phyloP scores from a whole-genome alignment of 2,797 vertebrate genomes.

The Xenentodon cancila region DNA sequence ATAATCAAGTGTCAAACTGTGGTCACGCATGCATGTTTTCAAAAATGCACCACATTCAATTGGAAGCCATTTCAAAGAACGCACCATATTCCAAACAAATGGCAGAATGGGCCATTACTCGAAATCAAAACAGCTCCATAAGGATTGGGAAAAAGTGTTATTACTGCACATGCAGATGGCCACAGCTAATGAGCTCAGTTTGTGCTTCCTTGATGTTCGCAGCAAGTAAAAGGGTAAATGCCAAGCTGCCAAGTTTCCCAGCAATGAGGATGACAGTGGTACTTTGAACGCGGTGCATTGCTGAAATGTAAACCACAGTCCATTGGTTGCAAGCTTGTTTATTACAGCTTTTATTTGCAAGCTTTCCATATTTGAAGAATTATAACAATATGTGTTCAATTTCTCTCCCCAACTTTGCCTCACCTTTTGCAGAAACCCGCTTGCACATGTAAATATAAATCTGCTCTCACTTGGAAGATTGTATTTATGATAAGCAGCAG shows the following conservation, averaged over 20 bases:
- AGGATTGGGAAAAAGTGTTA: slow-evolving; percentile 73
- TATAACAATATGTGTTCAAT: slow-evolving; percentile 52
- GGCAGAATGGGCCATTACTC: slow-evolving; percentile 64
- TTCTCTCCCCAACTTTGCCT: slow-evolving; percentile 30
- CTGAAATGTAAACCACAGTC: slow-evolving; percentile 70
- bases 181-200: slow-evolving; percentile 82
- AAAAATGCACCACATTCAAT: slow-evolving; percentile 36
- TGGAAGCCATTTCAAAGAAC: slow-evolving; percentile 47
- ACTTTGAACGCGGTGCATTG: slow-evolving; percentile 55
- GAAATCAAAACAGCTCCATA: slow-evolving; percentile 73
- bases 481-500: slow-evolving; percentile 74
- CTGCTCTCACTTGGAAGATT: slow-evolving; percentile 64
- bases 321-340: slow-evolving; percentile 64
- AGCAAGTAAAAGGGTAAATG: slow-evolving; percentile 68
- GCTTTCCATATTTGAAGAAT: slow-evolving; percentile 52
- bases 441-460: slow-evolving; percentile 72
- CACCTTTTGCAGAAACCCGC: slow-evolving; percentile 36
- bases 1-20: slow-evolving; percentile 48
- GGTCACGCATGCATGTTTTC: slow-evolving; percentile 32
- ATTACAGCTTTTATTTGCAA: slow-evolving; percentile 54
- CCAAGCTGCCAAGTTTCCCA: slow-evolving; percentile 62
- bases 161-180: slow-evolving; percentile 79
- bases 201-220: slow-evolving; percentile 74
- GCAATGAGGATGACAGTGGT: slow-evolving; percentile 73
- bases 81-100: slow-evolving; percentile 60